A percentile compares a stretch with the other conserved stretches of the same genome.
These are phyloP conservation scores for Cephus pulcher DNA, from an alignment of 2,888 invertebrate genomes.

Conservation along the genomic window DNA sequence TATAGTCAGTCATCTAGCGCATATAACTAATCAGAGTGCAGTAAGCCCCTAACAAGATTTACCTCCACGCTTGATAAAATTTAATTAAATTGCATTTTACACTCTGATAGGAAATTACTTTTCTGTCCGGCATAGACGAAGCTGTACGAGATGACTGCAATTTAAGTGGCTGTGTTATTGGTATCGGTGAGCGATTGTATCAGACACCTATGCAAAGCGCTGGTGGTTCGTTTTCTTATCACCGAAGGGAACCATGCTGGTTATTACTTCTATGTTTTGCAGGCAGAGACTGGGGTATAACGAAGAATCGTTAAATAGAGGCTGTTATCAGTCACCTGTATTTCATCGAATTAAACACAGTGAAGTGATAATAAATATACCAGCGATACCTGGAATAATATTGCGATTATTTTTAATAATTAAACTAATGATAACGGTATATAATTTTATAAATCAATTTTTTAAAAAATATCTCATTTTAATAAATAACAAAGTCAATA, in stretches of 20 bases:
- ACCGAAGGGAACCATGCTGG: neutral
- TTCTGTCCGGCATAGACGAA: constrained; percentile 35
- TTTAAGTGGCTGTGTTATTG: constrained; percentile 22
- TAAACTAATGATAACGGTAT: neutral
- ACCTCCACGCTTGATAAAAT: constrained; percentile 37
- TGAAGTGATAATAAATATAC: neutral
- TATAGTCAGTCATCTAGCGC: neutral
- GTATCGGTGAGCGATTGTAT: constrained; percentile 29
- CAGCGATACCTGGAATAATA: neutral
- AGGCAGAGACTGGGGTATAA: neutral
- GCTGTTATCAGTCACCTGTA: neutral
- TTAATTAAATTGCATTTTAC: constrained; percentile 49
- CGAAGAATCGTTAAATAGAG: neutral
- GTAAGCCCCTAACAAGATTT: constrained; percentile 33
- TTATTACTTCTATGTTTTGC: neutral
- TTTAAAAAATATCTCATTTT: neutral
- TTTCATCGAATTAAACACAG: neutral
- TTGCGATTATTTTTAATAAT: neutral
- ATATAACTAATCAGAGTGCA: neutral
- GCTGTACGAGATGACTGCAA: constrained; percentile 7
- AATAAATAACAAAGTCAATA: neutral
- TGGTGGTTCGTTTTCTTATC: constrained; percentile 18
- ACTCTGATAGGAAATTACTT: constrained; percentile 47
- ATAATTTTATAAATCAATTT: too few relatives aligned
- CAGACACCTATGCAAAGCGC: constrained; percentile 16